Percentiles rank a stretch among this genome's conserved stretches.
These are phyloP conservation scores for Cryptotermes secundus DNA, from an alignment of 1,140 invertebrate genomes.

Conservation along the genomic window DNA sequence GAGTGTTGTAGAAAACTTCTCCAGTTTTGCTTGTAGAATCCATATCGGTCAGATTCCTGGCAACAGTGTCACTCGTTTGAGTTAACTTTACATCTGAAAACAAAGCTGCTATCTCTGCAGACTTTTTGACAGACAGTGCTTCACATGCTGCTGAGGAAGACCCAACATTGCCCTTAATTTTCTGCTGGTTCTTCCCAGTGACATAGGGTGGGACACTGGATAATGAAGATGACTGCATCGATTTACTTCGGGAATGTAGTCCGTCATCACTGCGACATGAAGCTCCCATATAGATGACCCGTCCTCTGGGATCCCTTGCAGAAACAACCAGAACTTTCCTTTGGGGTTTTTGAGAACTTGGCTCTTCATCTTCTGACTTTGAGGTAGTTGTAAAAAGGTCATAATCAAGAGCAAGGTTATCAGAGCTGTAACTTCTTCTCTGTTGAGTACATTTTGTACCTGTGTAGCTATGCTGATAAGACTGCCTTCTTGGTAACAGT, in stretches of 20 bases:
- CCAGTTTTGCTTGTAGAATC: neutral
- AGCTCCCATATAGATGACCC: slow-evolving; percentile 45
- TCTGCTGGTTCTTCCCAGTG: neutral
- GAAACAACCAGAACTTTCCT: slow-evolving; percentile 55
- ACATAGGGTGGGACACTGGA: neutral
- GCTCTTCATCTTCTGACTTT: neutral
- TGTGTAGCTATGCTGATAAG: neutral
- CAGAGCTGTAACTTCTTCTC: slow-evolving; percentile 49
- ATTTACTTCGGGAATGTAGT: neutral
- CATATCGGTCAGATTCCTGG: neutral
- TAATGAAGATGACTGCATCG: neutral
- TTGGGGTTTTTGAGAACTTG: neutral
- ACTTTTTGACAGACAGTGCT: slow-evolving; percentile 81
- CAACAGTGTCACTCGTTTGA: slow-evolving; percentile 41
- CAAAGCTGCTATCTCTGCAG: slow-evolving; percentile 81
- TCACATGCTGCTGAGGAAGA: slow-evolving; percentile 46
- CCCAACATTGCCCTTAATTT: neutral
- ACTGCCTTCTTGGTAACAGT: neutral
- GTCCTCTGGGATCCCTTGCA: slow-evolving; percentile 55
- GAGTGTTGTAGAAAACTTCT: slow-evolving; percentile 44
- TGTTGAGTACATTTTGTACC: slow-evolving; percentile 1
- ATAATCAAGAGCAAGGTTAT: slow-evolving; percentile 70
- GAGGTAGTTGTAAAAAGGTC: slow-evolving; percentile 55
- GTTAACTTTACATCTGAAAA: slow-evolving; percentile 68
- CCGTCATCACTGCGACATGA: slow-evolving; percentile 10